Base-by-base conservation (phyloP, 2,888 invertebrate species). In the Caenorhabditis plicata region DNA sequence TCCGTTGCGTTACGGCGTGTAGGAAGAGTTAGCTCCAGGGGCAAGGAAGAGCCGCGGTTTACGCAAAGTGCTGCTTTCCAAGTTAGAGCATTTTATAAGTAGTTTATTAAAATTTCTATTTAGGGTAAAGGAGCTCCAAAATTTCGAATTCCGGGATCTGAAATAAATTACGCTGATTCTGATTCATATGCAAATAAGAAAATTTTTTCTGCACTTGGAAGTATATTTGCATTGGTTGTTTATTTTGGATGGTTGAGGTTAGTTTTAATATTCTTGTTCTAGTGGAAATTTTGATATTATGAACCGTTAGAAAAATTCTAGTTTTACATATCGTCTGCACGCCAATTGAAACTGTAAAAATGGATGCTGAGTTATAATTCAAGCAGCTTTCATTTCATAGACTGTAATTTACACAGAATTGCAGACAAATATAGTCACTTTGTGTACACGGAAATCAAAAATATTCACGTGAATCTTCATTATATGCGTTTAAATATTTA, bases 51-150 rank as follows among this genome's bases (percentile, higher is more conserved):
- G 33, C 62, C 71, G n/a, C 62, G 69, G 15, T 78, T 78, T 58
- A 75, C 75, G 23, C 62, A 75, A 48, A 75, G 74, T 45, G 69
- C 70, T 3, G 78, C 78, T 0, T 78, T 74, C 32, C 63, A 69
- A 40, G 78, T 75, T 7, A 19, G 5, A 13, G 17, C 3, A 40
- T 7, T 11, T 23, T 13, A 8, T 39, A 2, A 23, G 3, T 11
- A 20, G 3, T 11, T 15, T 23, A 25, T 38, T 15, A 9, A 23
- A 27, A 25, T 13, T n/a, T 39, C 22, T 2, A 38, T 25, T 52
- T 39, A 68, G 71, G 68, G 71, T 36, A 54, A 58, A 13, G 50
- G 52, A 11, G 29, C 56, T 38, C 40, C 23, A 22, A 40, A 41
- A 0, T 7, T 45, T 15, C 50, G 48, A 15, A 43, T 35, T n/a